phyloP scores from a whole-genome alignment of 2,113 vertebrate genomes.

The Sinocyclocheilus anophthalmus region DNA sequence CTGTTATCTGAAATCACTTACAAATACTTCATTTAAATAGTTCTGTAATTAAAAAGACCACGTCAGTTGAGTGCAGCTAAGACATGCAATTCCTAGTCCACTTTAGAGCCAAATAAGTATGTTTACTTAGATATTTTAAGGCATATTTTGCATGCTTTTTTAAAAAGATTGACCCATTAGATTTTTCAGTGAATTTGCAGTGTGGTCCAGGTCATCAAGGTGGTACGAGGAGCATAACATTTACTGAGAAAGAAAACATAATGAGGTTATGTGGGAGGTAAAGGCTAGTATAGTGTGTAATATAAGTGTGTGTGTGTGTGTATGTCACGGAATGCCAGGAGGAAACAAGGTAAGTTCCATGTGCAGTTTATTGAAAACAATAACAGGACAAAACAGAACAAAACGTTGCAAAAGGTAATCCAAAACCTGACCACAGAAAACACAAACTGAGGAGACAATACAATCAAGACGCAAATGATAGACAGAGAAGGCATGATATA shows the following conservation, averaged over 20 bases:
- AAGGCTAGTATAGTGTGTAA: background rate
- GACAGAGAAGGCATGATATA: too few species aligned
- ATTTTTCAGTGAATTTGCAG: background rate
- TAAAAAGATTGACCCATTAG: background rate
- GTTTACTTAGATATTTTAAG: background rate
- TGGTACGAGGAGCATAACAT: background rate
- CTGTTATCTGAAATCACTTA: background rate
- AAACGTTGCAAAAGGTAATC: too few species aligned
- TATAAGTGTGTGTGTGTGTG: background rate
- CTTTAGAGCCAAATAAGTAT: background rate
- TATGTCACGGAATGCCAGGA: too few species aligned
- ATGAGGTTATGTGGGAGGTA: background rate
- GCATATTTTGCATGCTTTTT: background rate
- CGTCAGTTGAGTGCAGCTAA: background rate
- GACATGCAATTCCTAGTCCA: background rate
- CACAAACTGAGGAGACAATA: too few species aligned
- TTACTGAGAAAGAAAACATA: constrained; percentile 2
- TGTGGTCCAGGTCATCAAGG: background rate
- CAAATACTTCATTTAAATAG: background rate
- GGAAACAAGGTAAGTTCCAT: too few species aligned
- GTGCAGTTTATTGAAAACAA: too few species aligned
- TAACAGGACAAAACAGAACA: too few species aligned
- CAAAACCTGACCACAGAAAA: too few species aligned
- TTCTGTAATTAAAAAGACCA: background rate
- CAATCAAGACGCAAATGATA: too few species aligned